Evolutionary conservation across 1,140 invertebrate genomes (phyloP).

Genomic region (Ylistrum balloti): DNA sequence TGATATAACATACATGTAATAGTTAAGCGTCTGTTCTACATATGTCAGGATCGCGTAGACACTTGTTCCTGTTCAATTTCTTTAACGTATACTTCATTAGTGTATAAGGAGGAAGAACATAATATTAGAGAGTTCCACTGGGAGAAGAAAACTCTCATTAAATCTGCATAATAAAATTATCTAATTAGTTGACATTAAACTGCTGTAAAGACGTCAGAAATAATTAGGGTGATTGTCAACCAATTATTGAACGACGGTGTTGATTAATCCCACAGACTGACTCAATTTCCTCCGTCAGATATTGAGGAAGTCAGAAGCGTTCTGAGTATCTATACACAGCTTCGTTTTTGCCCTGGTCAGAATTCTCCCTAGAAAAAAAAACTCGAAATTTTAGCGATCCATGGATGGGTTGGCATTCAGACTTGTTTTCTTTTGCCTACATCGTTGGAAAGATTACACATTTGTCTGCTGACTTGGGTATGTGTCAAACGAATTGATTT

Average conservation of each 20-base stretch:
- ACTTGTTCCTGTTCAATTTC: slow-evolving; percentile 33
- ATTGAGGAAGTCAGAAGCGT: no score
- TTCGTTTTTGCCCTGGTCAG: no score
- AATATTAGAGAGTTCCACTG: background rate
- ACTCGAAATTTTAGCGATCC: no score
- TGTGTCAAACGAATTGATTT: no score
- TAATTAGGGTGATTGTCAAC: background rate
- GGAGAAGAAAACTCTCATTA: slow-evolving; percentile 12
- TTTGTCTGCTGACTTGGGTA: no score
- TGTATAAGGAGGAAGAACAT: slow-evolving; percentile 2
- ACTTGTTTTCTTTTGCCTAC: no score
- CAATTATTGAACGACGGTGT: background rate
- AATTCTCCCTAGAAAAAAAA: no score
- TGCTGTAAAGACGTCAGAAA: background rate
- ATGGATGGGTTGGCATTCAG: no score
- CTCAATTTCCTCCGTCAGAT: no score
- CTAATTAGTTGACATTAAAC: slow-evolving; percentile 13
- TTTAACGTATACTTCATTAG: slow-evolving; percentile 34
- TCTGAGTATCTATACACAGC: no score
- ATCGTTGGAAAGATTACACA: no score
- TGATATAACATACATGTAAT: background rate
- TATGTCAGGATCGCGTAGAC: background rate
- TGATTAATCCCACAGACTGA: background rate
- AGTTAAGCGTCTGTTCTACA: slow-evolving; percentile 1
- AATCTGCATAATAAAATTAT: background rate